Conservation (phyloP, 2,888 invertebrate genomes). For the Hemaris fuciformis region DNA sequence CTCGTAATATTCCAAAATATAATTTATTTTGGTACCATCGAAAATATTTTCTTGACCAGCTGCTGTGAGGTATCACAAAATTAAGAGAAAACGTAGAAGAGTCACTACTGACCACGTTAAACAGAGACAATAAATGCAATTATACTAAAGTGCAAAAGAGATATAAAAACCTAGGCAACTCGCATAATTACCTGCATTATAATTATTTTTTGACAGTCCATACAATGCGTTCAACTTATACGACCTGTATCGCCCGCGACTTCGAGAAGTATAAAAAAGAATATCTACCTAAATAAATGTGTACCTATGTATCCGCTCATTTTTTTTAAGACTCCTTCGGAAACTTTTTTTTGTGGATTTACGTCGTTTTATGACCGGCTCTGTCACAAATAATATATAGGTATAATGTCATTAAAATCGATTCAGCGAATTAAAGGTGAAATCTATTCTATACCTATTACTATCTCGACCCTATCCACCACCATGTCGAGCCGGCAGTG, state of each 20-base stretch:
- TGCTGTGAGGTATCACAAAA: neutral
- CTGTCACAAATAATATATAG: too few relatives aligned
- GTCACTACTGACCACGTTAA: neutral
- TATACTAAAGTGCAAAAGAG: neutral
- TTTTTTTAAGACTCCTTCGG: too few relatives aligned
- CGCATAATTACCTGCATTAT: neutral
- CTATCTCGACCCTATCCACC: too few relatives aligned
- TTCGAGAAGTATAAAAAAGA: too few relatives aligned
- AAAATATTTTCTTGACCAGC: neutral
- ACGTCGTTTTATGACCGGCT: too few relatives aligned
- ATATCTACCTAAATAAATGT: neutral
- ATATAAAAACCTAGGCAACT: neutral
- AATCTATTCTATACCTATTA: too few relatives aligned
- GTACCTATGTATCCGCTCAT: too few relatives aligned
- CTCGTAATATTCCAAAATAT: constrained; percentile 4
- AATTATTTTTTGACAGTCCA: neutral
- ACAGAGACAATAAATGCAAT: neutral
- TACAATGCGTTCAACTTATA: neutral
- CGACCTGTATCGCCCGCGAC: too few relatives aligned
- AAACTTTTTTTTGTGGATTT: too few relatives aligned
- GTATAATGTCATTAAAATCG: too few relatives aligned
- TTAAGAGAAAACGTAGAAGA: neutral
- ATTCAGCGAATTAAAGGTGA: too few relatives aligned
- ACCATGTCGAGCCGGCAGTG: too few relatives aligned
- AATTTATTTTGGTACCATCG: neutral